Conservation (phyloP, 2,113 vertebrate species). For the Myotis lucifugus region DNA sequence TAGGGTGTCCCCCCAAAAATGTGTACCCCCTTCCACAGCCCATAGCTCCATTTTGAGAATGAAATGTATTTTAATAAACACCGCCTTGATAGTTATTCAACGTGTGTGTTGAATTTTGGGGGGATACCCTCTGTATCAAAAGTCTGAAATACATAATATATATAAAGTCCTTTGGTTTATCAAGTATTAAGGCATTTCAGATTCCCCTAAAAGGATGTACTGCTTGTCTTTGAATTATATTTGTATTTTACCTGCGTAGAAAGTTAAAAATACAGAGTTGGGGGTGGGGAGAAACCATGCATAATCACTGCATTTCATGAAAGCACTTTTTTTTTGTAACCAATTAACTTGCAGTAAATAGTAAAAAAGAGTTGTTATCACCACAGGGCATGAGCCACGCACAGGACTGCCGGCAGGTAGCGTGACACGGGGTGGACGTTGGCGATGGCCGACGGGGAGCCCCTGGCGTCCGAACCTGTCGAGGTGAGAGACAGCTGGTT, state of each 20-base stretch:
- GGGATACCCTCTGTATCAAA: neutral
- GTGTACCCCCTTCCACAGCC: too few relatives aligned
- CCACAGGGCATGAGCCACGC: conserved; percentile 80
- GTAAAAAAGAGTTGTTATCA: conserved; percentile 59
- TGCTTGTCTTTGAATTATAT: conserved; percentile 69
- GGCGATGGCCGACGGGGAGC: conserved; percentile 84
- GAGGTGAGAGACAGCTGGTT: conserved; percentile 67
- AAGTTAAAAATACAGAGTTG: conserved; percentile 85
- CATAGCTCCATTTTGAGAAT: too few relatives aligned
- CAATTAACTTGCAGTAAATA: conserved; percentile 52
- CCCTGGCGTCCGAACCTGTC: conserved; percentile 93
- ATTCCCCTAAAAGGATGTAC: conserved; percentile 83
- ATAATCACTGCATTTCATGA: conserved; percentile 81
- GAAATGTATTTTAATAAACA: too few relatives aligned
- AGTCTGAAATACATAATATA: conserved; percentile 68
- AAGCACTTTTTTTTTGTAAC: conserved; percentile 77
- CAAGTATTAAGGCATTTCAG: conserved; percentile 88
- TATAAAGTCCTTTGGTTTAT: conserved; percentile 89
- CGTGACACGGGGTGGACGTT: conserved; percentile 73
- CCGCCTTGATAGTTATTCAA: too few relatives aligned
- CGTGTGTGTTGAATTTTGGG: too few relatives aligned
- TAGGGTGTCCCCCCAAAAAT: too few relatives aligned
- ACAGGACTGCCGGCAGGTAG: conserved; percentile 82
- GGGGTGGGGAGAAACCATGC: conserved; percentile 79
- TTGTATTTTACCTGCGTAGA: conserved; percentile 81